Base-by-base conservation (phyloP, 2,113 vertebrate species). In the Lamprotornis superbus region DNA sequence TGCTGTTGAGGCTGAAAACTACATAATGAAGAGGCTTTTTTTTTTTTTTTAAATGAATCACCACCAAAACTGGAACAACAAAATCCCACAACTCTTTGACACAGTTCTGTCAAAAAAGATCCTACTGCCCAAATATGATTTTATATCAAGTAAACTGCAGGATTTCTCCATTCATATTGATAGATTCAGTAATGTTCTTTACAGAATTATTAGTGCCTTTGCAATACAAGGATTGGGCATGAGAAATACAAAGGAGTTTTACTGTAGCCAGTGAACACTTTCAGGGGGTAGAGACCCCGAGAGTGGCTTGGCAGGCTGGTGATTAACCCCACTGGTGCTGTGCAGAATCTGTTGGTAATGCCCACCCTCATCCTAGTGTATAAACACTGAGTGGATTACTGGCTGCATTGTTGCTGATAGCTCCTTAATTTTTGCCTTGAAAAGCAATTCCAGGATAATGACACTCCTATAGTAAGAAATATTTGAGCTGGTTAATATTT, bases 1-100 rank as follows among this genome's bases (percentile, higher is more conserved):
- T 97, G 95, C 94, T 97, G 95, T 93, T 90, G 92, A 96, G 70
- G 94, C 96, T 97, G 83, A 96, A 96, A 97, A 81, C 82, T 93
- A 87, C 71, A 79, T 90, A 94, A 95, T 93, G 88, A 88, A 92
- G 71, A 93, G 79, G 57, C n/a, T 60, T 35, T 74, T 44, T 53
- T 49, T 44, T 52, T 49, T 24, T 49, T 12, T 10, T 19, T 2
- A 31, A 53, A 7, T 31, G 50, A 55, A 59, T 15, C 60, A 30
- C 15, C 33, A 60, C 57, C 15, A 42, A 89, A 33, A 56, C 25
- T 16, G 37, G 67, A 56, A 57, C 23, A 81, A 49, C 40, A 69
- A 71, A 90, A 81, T 83, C 24, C 60, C 56, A 33, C 24, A 44
- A 88, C 52, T 84, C 75, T 56, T 31, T 85, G 68, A 57, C 57